These are phyloP conservation scores for Nephrocerus scutellatus DNA, from an alignment of 2,888 invertebrate genomes.

Conservation along the genomic window DNA sequence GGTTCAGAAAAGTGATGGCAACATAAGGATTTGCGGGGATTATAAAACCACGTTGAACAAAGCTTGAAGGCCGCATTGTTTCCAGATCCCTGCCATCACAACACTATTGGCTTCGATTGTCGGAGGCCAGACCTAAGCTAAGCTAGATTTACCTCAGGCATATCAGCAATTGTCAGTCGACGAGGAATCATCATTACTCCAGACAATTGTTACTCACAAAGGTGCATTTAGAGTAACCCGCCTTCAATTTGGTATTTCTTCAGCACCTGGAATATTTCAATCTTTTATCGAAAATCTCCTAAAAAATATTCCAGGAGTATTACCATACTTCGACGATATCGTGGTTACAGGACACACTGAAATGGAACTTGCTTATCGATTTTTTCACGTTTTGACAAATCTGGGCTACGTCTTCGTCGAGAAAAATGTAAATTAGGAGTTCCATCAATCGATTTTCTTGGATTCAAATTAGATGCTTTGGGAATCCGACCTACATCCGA, in stretches of 20 bases:
- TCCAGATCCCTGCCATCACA: conserved; percentile 22
- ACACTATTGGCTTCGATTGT: conserved; percentile 20
- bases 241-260: conserved; percentile 26
- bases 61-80: conserved; percentile 23
- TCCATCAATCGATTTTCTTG: conserved; percentile 16
- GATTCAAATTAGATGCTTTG: conserved; percentile 17
- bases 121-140: conserved; percentile 33
- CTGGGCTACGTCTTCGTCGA: conserved; percentile 12
- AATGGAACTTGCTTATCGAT: conserved; percentile 10
- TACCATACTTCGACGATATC: conserved; percentile 17
- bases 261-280: conserved; percentile 21
- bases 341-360: conserved; percentile 16
- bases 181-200: conserved; percentile 29
- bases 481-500: conserved; percentile 17
- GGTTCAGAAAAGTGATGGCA: conserved; percentile 21
- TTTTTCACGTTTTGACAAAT: conserved; percentile 8
- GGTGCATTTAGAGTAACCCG: conserved; percentile 30
- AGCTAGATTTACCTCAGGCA: conserved; percentile 38
- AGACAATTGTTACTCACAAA: conserved; percentile 35
- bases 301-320: conserved; percentile 1
- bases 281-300: conserved; percentile 16
- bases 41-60: conserved; percentile 32
- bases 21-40: conserved; percentile 28
- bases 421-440: conserved; percentile 17
- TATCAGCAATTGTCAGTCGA: conserved; percentile 37